Percentiles rank a stretch among this genome's conserved stretches.
Evolutionary conservation across 2,113 vertebrate species (phyloP).

Genomic region (Erythrocebus patas): DNA sequence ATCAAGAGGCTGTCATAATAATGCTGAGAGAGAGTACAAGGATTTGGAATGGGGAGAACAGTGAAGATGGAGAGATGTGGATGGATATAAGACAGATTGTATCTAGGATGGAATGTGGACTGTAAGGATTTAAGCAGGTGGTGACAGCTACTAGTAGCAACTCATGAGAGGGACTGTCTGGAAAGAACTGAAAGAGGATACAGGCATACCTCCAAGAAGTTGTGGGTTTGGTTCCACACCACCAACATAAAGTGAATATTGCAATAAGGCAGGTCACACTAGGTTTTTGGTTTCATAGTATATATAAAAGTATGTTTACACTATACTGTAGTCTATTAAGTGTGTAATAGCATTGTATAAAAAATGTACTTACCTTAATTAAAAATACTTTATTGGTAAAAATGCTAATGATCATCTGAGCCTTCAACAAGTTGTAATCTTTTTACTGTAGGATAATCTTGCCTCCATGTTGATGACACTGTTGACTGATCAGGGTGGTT

Average conservation of each 20-base stretch:
- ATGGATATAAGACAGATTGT: neutral
- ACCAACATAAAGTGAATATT: neutral
- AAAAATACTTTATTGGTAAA: neutral
- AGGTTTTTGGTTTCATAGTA: neutral
- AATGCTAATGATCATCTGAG: neutral
- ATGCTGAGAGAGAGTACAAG: neutral
- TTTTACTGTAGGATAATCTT: neutral
- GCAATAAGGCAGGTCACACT: neutral
- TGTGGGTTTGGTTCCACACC: neutral
- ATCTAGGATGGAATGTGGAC: no score
- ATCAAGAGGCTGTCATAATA: neutral
- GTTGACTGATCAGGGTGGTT: neutral
- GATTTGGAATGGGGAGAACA: neutral
- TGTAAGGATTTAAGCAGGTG: neutral
- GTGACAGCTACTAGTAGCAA: neutral
- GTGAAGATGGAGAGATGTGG: no score
- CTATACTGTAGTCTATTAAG: neutral
- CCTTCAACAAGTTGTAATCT: neutral
- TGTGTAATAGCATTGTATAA: neutral
- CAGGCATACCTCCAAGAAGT: neutral
- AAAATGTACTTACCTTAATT: neutral
- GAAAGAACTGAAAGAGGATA: neutral
- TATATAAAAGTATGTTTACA: neutral
- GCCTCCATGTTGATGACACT: neutral
- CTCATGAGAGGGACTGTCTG: neutral